phyloP scores from a whole-genome alignment of 2,113 vertebrate genomes.

The Leptobrachium leishanense region DNA sequence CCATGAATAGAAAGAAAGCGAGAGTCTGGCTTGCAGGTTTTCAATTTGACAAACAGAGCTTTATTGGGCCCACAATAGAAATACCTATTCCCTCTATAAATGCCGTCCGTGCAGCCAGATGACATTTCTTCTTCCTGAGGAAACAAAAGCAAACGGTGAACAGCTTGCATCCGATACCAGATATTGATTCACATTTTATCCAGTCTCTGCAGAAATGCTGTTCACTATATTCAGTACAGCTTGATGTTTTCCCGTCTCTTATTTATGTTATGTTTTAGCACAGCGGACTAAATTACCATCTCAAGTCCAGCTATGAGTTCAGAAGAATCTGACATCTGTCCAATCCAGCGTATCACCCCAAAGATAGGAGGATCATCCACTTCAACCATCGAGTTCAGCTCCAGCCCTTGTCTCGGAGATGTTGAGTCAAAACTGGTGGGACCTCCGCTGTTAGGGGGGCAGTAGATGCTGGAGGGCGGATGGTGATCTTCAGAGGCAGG shows the following conservation, averaged over 20 bases:
- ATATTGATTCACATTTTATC: too few relatives aligned
- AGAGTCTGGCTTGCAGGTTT: constrained; percentile 76
- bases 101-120: constrained; percentile 72
- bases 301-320: constrained; percentile 74
- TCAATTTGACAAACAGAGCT: constrained; percentile 74
- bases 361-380: constrained; percentile 76
- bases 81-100: constrained; percentile 68
- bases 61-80: constrained; percentile 76
- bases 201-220: not conserved
- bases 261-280: not conserved
- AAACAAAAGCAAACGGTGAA: not conserved
- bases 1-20: constrained; percentile 70
- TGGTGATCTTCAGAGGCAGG: constrained; percentile 14
- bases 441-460: not conserved
- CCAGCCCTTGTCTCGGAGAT: constrained; percentile 53
- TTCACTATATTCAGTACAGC: not conserved
- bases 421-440: constrained; percentile 26
- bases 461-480: constrained; percentile 17
- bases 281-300: constrained; percentile 60
- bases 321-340: constrained; percentile 58
- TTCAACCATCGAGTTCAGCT: constrained; percentile 78
- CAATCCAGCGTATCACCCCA: constrained; percentile 81
- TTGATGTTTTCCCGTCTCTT: too few relatives aligned
- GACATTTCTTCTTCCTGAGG: constrained; percentile 74
- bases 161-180: too few relatives aligned